Evolutionary conservation across 64 coral and sea anemone genomes (phyloP), one percentile per base, ranked within the genome.

Genomic region (Orbicella faveolata): DNA sequence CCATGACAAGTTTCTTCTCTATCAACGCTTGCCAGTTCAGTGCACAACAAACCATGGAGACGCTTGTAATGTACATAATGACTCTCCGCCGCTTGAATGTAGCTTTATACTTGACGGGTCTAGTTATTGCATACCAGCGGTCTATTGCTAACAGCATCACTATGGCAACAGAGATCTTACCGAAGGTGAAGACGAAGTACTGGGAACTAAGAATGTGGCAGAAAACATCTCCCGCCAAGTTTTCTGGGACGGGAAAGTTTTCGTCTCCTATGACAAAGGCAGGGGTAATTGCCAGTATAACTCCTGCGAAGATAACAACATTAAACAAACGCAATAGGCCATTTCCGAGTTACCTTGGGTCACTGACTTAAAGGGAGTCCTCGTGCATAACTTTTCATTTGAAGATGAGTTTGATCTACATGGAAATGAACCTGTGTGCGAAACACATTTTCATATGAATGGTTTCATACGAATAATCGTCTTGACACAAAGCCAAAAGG

Each of bases 121-220:
- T 59, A 13, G 90, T 75, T 15, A 86, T 77, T 36, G 90, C 90
- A 26, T 92, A 92, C 90, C 90, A 92, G 30, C 90, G 82, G 23
- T 92, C 90, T 65, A 92, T 63, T 33, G 90, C 90, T 48, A 92
- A 73, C 11, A 85, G 73, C 82, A 78, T 92, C 23, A 92, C 79
- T 61, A 78, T 92, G 44, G 34, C 82, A 52, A 92, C 79, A 23
- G 90, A 92, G 2, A 92, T 55, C 53, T 86, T 92, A 8, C 90
- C 90, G 2, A 85, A 62, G 13, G 90, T 92, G 62, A 92, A 92
- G 36, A 86, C 74, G 57, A 92, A 77, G 34, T 62, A 87, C 10
- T 92, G 90, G 6, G 72, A 86, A 74, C 66, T 86, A 25, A 92
- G 35, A 30, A 92, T n/a, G 3, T 83, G 90, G 64, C 90, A 92